These are phyloP conservation scores for Acanthopleura granulata DNA, from an alignment of 2,888 invertebrate genomes.

Conservation along the genomic window DNA sequence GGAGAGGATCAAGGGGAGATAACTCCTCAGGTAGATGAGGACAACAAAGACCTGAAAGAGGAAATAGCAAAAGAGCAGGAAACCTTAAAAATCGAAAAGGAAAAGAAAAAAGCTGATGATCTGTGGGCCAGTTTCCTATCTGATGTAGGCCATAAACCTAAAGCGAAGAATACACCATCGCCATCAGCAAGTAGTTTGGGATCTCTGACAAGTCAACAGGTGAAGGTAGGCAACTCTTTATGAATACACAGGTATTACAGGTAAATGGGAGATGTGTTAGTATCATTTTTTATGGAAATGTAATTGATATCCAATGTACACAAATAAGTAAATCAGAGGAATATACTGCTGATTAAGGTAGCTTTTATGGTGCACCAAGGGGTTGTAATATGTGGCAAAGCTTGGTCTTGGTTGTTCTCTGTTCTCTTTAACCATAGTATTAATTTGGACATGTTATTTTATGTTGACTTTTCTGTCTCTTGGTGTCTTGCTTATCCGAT, in stretches of 20 bases:
- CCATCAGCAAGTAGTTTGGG: slow-evolving; percentile 18
- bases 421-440: too few relatives aligned
- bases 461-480: too few relatives aligned
- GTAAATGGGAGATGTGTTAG: too few relatives aligned
- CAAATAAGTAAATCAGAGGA: too few relatives aligned
- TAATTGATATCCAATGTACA: too few relatives aligned
- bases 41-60: slow-evolving; percentile 42
- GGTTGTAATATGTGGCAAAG: too few relatives aligned
- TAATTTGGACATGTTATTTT: too few relatives aligned
- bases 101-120: slow-evolving; percentile 64
- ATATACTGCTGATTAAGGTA: too few relatives aligned
- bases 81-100: slow-evolving; percentile 53
- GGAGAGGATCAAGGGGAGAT: slow-evolving; percentile 32
- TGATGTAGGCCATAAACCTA: slow-evolving; percentile 57
- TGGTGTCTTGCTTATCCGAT: too few relatives aligned
- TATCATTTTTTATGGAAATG: too few relatives aligned
- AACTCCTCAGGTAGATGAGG: slow-evolving; percentile 26
- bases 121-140: slow-evolving; percentile 68
- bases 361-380: too few relatives aligned
- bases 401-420: too few relatives aligned
- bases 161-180: slow-evolving; percentile 38
- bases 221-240: slow-evolving; percentile 29
- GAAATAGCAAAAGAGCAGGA: slow-evolving; percentile 49
- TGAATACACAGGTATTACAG: neutral
- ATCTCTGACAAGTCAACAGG: slow-evolving; percentile 24